phyloP scores from a whole-genome alignment of 2,888 invertebrate species.

The Rhamnusium bicolor region DNA sequence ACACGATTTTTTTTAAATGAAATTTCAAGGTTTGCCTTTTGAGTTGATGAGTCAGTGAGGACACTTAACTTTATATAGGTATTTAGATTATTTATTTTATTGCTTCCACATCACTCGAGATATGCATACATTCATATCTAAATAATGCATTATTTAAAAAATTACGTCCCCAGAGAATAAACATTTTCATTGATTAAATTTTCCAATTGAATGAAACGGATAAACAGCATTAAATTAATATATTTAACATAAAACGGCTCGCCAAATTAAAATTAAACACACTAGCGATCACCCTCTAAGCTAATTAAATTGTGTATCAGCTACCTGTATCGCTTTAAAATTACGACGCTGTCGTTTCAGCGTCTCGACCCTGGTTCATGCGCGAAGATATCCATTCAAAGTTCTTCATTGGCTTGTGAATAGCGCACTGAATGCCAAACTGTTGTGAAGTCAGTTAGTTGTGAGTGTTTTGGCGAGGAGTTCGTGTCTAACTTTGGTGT shows the following conservation, averaged over 20 bases:
- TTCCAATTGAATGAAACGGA: constrained; percentile 11
- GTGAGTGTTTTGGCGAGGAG: constrained; percentile 19
- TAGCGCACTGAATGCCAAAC: constrained; percentile 32
- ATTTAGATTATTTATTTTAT: constrained; percentile 13
- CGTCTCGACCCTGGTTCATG: constrained; percentile 23
- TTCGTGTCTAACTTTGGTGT: constrained; percentile 8
- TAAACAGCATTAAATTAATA: constrained; percentile 29
- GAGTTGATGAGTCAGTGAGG: too few relatives aligned
- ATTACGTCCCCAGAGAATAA: background rate
- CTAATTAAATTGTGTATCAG: constrained; percentile 53
- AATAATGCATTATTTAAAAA: constrained; percentile 19
- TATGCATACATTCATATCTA: background rate
- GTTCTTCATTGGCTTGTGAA: constrained; percentile 26
- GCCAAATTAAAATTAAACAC: constrained; percentile 42
- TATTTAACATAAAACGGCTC: constrained; percentile 28
- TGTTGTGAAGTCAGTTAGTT: constrained; percentile 30
- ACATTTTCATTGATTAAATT: constrained; percentile 28
- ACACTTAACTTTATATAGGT: too few relatives aligned
- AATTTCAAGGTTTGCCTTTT: too few relatives aligned
- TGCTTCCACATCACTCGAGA: background rate
- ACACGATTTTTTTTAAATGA: too few relatives aligned
- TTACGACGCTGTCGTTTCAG: constrained; percentile 49
- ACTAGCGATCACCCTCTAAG: constrained; percentile 36
- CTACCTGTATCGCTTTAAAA: constrained; percentile 60
- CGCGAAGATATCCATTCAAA: constrained; percentile 19